These are phyloP conservation scores for Amphiprion clarkii DNA, from an alignment of 2,797 vertebrate genomes.

Conservation along the genomic window DNA sequence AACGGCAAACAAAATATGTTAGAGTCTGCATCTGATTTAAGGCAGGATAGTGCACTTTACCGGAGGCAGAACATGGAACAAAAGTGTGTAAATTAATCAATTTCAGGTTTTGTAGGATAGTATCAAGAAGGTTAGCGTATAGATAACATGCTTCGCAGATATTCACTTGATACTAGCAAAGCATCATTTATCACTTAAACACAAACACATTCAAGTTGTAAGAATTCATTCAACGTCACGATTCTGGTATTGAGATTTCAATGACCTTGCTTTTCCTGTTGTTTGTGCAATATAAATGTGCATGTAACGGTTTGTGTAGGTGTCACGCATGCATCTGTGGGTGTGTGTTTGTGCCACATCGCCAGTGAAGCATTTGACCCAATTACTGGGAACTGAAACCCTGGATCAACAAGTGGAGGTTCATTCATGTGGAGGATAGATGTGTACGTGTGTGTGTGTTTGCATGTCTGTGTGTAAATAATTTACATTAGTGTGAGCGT, in stretches of 20 bases:
- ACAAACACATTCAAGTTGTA: background rate
- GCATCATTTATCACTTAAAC: background rate
- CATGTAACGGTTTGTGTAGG: constrained; percentile 24
- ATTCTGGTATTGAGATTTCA: background rate
- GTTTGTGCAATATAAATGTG: constrained; percentile 7
- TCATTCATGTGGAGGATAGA: constrained; percentile 32
- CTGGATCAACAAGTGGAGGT: constrained; percentile 64
- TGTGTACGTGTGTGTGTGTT: background rate
- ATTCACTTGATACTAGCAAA: background rate
- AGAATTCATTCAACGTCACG: background rate
- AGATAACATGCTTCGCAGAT: background rate
- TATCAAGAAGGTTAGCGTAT: too few species aligned
- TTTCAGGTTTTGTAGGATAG: too few species aligned
- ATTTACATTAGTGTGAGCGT: too few species aligned
- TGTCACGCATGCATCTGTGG: constrained; percentile 27
- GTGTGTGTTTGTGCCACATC: constrained; percentile 6
- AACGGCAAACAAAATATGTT: too few species aligned
- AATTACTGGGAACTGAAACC: constrained; percentile 37
- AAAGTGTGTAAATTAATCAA: too few species aligned
- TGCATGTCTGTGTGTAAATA: background rate
- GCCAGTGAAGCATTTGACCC: constrained; percentile 45
- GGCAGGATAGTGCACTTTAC: too few species aligned
- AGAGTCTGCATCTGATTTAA: too few species aligned
- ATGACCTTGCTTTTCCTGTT: constrained; percentile 2
- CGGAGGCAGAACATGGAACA: too few species aligned